phyloP scores from a whole-genome alignment of 2,797 vertebrate species.

The Malurus splendens region DNA sequence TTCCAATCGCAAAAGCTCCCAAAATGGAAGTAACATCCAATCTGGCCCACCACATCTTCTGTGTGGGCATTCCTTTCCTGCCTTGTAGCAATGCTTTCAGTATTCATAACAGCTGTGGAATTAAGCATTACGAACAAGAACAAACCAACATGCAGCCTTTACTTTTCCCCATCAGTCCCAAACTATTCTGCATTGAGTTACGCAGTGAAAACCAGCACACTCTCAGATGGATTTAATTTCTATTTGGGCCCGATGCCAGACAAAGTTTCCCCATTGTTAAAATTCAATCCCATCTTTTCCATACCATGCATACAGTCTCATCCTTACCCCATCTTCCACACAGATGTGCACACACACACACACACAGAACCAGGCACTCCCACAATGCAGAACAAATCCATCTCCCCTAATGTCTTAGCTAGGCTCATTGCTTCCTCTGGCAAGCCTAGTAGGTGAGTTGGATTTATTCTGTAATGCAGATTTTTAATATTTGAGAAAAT shows the following conservation, averaged over 20 bases:
- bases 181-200: slow-evolving; percentile 21
- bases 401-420: not conserved
- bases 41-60: not conserved
- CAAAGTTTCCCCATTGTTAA: slow-evolving; percentile 21
- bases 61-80: not conserved
- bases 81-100: slow-evolving; percentile 6
- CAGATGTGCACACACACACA: not conserved
- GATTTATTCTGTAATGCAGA: not conserved
- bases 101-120: slow-evolving; percentile 41
- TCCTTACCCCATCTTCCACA: not conserved
- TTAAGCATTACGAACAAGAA: not conserved
- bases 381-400: not conserved
- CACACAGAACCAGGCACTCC: not conserved
- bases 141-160: slow-evolving; percentile 7
- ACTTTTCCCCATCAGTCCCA: not conserved
- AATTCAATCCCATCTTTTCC: slow-evolving; percentile 2
- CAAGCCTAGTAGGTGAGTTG: not conserved
- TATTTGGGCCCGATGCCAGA: slow-evolving; percentile 1
- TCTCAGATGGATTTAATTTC: slow-evolving; percentile 49
- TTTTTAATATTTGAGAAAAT: slow-evolving; percentile 2
- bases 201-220: slow-evolving; percentile 39
- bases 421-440: not conserved
- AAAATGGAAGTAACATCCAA: not conserved
- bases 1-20: not conserved
- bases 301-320: not conserved